Base-by-base conservation (phyloP, 1,140 invertebrate species). In the Lerema accius region DNA sequence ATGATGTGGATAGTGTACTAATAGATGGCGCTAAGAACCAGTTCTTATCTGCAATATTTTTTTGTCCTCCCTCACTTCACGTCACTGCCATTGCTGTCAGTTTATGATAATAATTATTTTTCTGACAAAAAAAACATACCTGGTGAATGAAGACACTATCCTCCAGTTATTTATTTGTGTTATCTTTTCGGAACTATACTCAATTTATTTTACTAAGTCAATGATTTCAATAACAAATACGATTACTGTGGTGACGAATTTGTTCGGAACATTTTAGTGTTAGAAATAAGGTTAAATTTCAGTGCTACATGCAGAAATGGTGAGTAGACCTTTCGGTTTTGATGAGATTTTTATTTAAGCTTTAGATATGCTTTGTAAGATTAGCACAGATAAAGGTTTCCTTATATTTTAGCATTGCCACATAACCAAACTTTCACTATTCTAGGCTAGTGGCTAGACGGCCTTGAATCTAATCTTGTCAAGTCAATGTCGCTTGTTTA, bases 381-480 rank as follows among this genome's bases (percentile, higher is more conserved):
- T 23, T 49, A 11, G 19, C 39, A 17, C 14, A 5, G 16, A 55
- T 51, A 35, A 28, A 45, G 19, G 14, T 58, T 26, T 58, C 39
- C 40, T 45, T 53, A 46, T 32, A 65, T 4, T 17, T 10, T 13
- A 48, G 13, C n/a, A 59, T 65, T 68, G 64, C 66, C 64, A 71
- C 72, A 82, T 89, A 89, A 89, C 86, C 86, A 76, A 83, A 88
- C 84, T 84, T 89, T 87, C 78, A 73, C 69, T 67, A 69, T 73
- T 67, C 66, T 72, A 76, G 69, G 75, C 19, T 23, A 23, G n/a
- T n/a, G 5, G 19, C 80, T 72, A 86, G 81, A 82, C 82, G 86
- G 79, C 86, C 86, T 89, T 89, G 86, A 86, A 73, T 86, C 84
- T 89, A 89, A 89, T 89, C 84, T 87, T 83, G 85, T 83, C 78